Percentiles rank a stretch among this genome's conserved stretches.
These are phyloP conservation scores for Solenopsis fugax DNA, from an alignment of 1,140 invertebrate genomes.

Conservation along the genomic window DNA sequence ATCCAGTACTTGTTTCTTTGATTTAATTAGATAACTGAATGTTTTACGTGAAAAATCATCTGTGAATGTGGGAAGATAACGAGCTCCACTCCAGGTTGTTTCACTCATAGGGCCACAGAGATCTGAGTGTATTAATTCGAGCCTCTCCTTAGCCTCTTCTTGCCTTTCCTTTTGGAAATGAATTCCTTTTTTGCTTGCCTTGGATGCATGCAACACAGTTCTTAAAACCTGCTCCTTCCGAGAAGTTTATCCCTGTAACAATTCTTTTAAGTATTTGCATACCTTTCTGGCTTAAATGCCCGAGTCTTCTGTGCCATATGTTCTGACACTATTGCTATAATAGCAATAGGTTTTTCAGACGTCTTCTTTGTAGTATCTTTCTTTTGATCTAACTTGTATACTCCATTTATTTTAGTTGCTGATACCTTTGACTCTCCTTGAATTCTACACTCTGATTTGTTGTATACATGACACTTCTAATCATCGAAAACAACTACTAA, in stretches of 20 bases:
- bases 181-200: neutral
- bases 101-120: neutral
- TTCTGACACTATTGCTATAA: neutral
- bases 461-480: neutral
- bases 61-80: no score
- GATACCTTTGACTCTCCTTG: neutral
- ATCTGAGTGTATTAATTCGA: neutral
- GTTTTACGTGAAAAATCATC: neutral
- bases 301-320: neutral
- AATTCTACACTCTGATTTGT: neutral
- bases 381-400: neutral
- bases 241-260: neutral
- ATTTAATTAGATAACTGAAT: neutral
- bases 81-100: no score
- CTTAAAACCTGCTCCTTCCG: neutral
- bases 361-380: no score
- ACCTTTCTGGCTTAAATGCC: no score
- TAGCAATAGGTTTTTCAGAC: neutral
- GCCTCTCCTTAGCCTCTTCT: neutral
- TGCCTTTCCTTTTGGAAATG: neutral
- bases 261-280: neutral
- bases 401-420: neutral
- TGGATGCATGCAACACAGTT: neutral
- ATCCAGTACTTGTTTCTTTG: neutral
- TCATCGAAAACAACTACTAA: neutral